Evolutionary conservation across 1,140 invertebrate genomes (phyloP).

Genomic region (Ceratina calcarata): DNA sequence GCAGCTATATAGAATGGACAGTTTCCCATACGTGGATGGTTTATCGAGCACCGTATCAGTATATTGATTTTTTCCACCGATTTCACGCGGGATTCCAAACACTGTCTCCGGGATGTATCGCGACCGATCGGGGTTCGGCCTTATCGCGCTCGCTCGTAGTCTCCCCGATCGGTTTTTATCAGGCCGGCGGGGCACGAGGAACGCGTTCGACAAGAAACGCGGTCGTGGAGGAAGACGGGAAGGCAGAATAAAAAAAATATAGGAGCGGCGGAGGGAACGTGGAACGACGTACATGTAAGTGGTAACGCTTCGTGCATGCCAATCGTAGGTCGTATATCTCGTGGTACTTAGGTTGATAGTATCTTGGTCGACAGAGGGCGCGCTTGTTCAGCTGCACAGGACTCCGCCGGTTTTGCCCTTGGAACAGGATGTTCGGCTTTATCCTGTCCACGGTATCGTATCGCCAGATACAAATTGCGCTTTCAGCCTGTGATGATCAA

Average conservation of each 20-base stretch:
- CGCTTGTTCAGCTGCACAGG: constrained; percentile 49
- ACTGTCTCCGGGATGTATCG: constrained; percentile 31
- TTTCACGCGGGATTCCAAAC: constrained; percentile 44
- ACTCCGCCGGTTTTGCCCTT: constrained; percentile 36
- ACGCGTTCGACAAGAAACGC: constrained; percentile 51
- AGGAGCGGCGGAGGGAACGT: constrained; percentile 10
- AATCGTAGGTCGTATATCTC: constrained; percentile 71
- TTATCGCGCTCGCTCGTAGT: constrained; percentile 22
- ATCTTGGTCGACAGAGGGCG: constrained; percentile 63
- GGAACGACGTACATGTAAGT: constrained; percentile 65
- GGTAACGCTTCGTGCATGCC: constrained; percentile 69
- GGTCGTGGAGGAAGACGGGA: constrained; percentile 12
- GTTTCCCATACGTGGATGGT: not conserved
- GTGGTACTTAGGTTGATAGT: constrained; percentile 64
- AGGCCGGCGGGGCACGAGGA: constrained; percentile 35
- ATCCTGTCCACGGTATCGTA: constrained; percentile 58
- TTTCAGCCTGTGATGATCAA: constrained; percentile 67
- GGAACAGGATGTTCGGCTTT: constrained; percentile 62
- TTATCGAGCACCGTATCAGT: constrained; percentile 15
- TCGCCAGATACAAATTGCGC: constrained; percentile 68
- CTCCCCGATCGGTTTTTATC: constrained; percentile 44
- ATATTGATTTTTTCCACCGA: constrained; percentile 44
- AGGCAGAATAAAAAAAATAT: not conserved
- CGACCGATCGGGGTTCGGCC: constrained; percentile 19
- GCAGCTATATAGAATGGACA: not conserved